Conservation (phyloP, 2,888 invertebrate species). For the Drosophila rubida region DNA sequence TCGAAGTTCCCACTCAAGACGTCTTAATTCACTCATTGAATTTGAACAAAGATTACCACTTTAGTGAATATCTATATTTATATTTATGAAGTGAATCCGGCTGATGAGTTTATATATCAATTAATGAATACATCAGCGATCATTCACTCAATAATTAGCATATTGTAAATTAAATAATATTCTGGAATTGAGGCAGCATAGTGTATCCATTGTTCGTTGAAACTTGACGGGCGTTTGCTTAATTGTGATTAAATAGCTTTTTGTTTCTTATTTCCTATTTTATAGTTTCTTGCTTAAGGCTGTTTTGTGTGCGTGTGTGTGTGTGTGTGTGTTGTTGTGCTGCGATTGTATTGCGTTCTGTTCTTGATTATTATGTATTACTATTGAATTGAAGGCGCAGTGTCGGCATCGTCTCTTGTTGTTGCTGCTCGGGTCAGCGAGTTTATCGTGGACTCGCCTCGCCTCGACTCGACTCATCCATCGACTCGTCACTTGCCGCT, state of each 20-base stretch:
- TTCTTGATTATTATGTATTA: slow-evolving; percentile 71
- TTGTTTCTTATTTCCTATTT: background rate
- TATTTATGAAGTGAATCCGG: too few relatives aligned
- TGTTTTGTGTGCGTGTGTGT: slow-evolving; percentile 3
- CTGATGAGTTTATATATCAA: too few relatives aligned
- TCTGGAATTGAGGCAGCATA: background rate
- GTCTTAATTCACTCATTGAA: too few relatives aligned
- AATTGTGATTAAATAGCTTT: background rate
- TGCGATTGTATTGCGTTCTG: slow-evolving; percentile 6
- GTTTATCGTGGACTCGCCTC: slow-evolving; percentile 57
- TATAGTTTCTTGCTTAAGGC: background rate
- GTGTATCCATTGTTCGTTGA: background rate
- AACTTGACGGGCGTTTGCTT: background rate
- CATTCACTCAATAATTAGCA: too few relatives aligned
- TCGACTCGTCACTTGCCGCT: background rate
- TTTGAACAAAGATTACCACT: too few relatives aligned
- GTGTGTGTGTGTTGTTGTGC: background rate
- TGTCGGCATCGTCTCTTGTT: slow-evolving; percentile 40
- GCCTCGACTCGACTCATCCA: slow-evolving; percentile 9
- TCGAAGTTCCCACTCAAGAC: too few relatives aligned
- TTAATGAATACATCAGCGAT: background rate
- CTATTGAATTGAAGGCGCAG: slow-evolving; percentile 70
- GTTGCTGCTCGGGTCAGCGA: slow-evolving; percentile 56
- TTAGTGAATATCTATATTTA: too few relatives aligned
- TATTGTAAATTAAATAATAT: too few relatives aligned